Evolutionary conservation across 2,797 vertebrate genomes (phyloP).

Genomic region (Poeciliopsis infans): DNA sequence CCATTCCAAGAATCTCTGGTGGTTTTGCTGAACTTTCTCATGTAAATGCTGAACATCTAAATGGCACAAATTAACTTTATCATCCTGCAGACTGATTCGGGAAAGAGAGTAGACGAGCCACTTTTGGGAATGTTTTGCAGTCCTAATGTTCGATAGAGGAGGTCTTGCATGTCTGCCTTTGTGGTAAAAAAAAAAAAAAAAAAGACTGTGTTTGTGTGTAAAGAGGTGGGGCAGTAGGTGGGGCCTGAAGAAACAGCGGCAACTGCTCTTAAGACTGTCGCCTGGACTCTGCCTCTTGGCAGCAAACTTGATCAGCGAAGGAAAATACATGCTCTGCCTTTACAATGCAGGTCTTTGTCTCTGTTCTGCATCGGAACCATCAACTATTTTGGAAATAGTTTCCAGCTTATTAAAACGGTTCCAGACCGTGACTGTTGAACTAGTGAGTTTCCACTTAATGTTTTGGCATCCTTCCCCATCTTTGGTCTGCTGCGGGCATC

Average conservation of each 20-base stretch:
- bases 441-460: conserved; percentile 81
- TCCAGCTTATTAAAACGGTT: conserved; percentile 85
- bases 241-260: conserved; percentile 66
- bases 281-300: conserved; percentile 75
- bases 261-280: conserved; percentile 77
- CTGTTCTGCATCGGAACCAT: conserved; percentile 77
- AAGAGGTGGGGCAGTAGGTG: conserved; percentile 44
- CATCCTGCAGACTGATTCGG: conserved; percentile 60
- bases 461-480: conserved; percentile 75
- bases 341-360: conserved; percentile 84
- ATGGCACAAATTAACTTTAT: conserved; percentile 63
- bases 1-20: conserved; percentile 78
- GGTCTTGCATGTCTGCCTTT: conserved; percentile 58
- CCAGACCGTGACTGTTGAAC: conserved; percentile 82
- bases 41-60: conserved; percentile 72
- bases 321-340: conserved; percentile 74
- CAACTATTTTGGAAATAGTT: conserved; percentile 85
- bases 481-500: conserved; percentile 70
- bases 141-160: conserved; percentile 53
- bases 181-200: conserved; percentile 34
- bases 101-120: conserved; percentile 53
- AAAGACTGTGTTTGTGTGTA: conserved; percentile 41
- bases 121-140: conserved; percentile 55
- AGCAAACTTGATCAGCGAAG: conserved; percentile 76
- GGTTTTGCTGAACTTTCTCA: conserved; percentile 71